These are phyloP conservation scores for Eumerus sabulonum DNA, from an alignment of 2,888 invertebrate genomes.

Conservation along the genomic window DNA sequence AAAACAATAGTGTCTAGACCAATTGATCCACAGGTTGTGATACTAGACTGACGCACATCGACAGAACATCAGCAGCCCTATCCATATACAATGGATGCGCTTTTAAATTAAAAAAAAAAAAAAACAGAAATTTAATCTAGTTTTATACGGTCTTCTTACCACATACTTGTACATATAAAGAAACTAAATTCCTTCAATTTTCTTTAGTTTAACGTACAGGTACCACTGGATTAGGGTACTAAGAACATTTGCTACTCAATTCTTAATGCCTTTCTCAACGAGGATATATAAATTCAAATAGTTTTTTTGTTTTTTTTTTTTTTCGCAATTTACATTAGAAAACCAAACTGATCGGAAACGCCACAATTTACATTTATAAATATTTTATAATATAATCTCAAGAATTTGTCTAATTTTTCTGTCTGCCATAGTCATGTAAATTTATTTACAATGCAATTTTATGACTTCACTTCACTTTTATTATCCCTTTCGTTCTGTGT, in stretches of 20 bases:
- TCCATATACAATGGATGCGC: constrained; percentile 84
- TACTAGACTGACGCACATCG: constrained; percentile 85
- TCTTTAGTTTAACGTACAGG: constrained; percentile 33
- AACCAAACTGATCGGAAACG: constrained; percentile 33
- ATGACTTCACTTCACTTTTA: constrained; percentile 8
- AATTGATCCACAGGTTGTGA: constrained; percentile 85
- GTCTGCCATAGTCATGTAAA: constrained; percentile 59
- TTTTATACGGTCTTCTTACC: constrained; percentile 46
- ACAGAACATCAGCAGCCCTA: constrained; percentile 79
- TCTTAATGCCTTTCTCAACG: no score
- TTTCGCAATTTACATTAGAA: no score
- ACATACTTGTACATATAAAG: constrained; percentile 38
- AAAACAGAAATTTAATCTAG: constrained; percentile 25
- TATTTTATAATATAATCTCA: constrained; percentile 59
- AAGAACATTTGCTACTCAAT: no score
- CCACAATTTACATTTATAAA: constrained; percentile 55
- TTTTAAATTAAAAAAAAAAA: constrained; percentile 80
- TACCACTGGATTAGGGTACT: constrained; percentile 32
- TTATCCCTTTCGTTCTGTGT: no score
- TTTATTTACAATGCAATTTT: constrained; percentile 43
- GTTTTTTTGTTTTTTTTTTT: no score
- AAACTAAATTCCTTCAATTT: neutral
- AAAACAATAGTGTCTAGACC: constrained; percentile 77
- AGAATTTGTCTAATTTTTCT: constrained; percentile 38
- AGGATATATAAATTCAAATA: no score